Percentiles rank a stretch among this genome's conserved stretches.
Evolutionary conservation across 2,113 vertebrate genomes (phyloP).

Genomic region (Tragelaphus scriptus): DNA sequence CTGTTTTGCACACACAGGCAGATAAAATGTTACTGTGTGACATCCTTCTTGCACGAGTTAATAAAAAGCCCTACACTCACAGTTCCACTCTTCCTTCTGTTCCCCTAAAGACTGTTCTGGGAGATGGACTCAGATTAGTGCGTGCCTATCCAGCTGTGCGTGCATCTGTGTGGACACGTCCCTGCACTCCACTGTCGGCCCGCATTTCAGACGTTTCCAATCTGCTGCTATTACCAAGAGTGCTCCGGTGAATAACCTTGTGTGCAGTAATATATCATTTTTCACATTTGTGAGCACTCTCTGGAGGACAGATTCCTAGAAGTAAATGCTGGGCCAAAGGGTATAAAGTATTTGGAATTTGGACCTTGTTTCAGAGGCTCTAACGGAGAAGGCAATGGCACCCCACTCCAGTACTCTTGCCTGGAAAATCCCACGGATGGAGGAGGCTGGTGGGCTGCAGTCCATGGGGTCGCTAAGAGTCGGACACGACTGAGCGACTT

Average conservation of each 20-base stretch:
- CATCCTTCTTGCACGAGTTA: background rate
- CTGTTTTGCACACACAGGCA: background rate
- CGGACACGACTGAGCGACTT: too few species aligned
- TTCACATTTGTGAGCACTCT: background rate
- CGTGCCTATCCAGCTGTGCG: rapidly evolving
- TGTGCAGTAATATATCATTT: background rate
- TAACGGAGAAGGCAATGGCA: too few species aligned
- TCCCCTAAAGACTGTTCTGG: background rate
- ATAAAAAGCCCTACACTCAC: background rate
- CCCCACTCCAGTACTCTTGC: too few species aligned
- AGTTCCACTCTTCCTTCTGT: background rate
- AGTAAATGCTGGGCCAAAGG: background rate
- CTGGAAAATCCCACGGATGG: too few species aligned
- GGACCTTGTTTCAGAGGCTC: background rate
- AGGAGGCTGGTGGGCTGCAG: too few species aligned
- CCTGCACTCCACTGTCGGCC: rapidly evolving
- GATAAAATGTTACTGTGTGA: background rate
- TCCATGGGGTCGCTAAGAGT: too few species aligned
- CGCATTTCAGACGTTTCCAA: background rate
- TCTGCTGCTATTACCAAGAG: background rate
- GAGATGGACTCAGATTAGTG: background rate
- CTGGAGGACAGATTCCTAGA: constrained; percentile 19
- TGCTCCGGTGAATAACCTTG: background rate
- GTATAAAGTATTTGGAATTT: background rate
- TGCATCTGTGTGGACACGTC: rapidly evolving